phyloP scores from a whole-genome alignment of 2,113 vertebrate genomes.

The Prunella himalayana region DNA sequence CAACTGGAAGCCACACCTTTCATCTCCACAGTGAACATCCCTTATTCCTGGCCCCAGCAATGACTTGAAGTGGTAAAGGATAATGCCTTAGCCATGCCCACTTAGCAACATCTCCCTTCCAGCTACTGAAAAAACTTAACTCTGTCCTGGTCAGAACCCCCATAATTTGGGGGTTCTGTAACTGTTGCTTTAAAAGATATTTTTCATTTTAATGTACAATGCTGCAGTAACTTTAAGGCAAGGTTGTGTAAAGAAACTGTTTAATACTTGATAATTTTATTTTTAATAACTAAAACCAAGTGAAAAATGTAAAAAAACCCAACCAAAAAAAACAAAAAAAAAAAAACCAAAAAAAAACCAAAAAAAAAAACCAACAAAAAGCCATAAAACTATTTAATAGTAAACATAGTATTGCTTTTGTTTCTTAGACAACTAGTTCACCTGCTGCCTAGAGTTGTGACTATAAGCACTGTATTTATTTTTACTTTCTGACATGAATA shows the following conservation, averaged over 20 bases:
- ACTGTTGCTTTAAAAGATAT: background rate
- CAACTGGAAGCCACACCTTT: background rate
- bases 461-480: background rate
- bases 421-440: background rate
- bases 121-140: background rate
- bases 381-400: background rate
- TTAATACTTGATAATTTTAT: background rate
- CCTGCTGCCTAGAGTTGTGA: background rate
- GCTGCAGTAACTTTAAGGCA: background rate
- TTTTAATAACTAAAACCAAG: background rate
- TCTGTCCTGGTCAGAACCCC: background rate
- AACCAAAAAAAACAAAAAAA: background rate
- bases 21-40: background rate
- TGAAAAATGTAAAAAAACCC: background rate
- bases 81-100: fast-evolving
- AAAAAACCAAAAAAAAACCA: too few relatives aligned
- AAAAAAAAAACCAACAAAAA: background rate
- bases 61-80: background rate
- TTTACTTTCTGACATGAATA: background rate
- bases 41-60: fast-evolving
- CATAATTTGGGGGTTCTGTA: background rate
- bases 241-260: background rate
- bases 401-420: background rate
- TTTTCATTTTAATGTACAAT: background rate
- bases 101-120: too few relatives aligned